These are phyloP conservation scores for Xiphydria camelus DNA, from an alignment of 2,888 invertebrate genomes.

Conservation along the genomic window DNA sequence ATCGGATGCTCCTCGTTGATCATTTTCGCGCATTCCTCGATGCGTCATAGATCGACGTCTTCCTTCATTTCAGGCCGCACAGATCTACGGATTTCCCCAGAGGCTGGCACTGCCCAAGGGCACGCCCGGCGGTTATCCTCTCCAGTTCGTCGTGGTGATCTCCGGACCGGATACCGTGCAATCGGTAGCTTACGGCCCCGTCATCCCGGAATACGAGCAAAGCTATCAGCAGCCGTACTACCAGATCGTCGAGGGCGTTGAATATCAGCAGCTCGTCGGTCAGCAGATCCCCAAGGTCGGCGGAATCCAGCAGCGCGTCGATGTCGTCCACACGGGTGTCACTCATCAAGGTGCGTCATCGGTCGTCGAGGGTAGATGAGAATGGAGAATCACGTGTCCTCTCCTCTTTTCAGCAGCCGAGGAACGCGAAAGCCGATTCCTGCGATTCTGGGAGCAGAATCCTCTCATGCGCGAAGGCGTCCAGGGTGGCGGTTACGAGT, in stretches of 20 bases:
- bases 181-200: constrained; percentile 58
- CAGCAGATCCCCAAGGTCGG: constrained; percentile 17
- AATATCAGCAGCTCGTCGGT: constrained; percentile 36
- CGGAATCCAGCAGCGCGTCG: constrained; percentile 32
- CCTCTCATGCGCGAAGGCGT: not conserved
- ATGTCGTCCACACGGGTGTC: constrained; percentile 27
- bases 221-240: constrained; percentile 30
- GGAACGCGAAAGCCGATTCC: no score
- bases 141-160: constrained; percentile 66
- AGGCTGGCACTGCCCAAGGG: constrained; percentile 70
- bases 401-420: no score
- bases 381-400: no score
- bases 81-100: constrained; percentile 63
- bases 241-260: constrained; percentile 16
- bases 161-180: constrained; percentile 59
- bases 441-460: not conserved
- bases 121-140: constrained; percentile 65
- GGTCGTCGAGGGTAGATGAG: no score
- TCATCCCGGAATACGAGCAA: constrained; percentile 51
- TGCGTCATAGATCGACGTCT: no score
- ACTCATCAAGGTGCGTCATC: not conserved
- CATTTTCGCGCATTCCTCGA: not conserved
- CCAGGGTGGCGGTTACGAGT: not conserved
- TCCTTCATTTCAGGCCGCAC: constrained; percentile 55
- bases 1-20: not conserved